Evolutionary conservation across 2,113 vertebrate species (phyloP).

Genomic region (Carollia perspicillata): DNA sequence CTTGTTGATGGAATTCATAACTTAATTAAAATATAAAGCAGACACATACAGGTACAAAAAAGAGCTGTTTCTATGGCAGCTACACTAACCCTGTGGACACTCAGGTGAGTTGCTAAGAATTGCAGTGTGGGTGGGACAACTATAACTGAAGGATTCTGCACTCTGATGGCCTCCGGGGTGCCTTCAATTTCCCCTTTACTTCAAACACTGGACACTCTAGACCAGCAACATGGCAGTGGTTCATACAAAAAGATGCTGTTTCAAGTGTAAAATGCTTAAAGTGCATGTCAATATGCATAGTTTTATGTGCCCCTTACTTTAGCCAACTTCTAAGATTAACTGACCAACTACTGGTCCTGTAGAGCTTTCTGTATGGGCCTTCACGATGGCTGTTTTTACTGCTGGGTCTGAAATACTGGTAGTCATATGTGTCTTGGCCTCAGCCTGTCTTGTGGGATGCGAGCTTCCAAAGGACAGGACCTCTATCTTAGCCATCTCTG

Average conservation of each 20-base stretch:
- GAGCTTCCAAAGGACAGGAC: not conserved
- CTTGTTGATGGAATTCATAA: not conserved
- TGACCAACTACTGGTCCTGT: not conserved
- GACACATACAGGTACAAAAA: not conserved
- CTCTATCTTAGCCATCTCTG: not conserved
- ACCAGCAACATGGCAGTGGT: not conserved
- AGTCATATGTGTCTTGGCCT: not conserved
- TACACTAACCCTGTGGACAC: not conserved
- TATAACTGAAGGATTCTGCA: not conserved
- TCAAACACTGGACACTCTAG: not conserved
- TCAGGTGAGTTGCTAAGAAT: not conserved
- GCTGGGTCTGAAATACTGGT: not conserved
- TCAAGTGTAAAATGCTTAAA: not conserved
- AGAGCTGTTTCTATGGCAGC: not conserved
- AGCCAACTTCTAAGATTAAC: not conserved
- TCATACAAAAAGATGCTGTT: not conserved
- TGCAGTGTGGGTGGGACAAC: not conserved
- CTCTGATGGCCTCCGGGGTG: not conserved
- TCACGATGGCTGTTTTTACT: not conserved
- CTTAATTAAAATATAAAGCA: not conserved
- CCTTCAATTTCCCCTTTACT: not conserved
- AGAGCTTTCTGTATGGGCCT: not conserved
- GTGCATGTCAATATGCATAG: not conserved
- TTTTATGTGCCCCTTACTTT: not conserved
- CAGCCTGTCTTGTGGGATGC: not conserved